Conservation (phyloP, 2,113 vertebrate genomes). For the Gambusia affinis region DNA sequence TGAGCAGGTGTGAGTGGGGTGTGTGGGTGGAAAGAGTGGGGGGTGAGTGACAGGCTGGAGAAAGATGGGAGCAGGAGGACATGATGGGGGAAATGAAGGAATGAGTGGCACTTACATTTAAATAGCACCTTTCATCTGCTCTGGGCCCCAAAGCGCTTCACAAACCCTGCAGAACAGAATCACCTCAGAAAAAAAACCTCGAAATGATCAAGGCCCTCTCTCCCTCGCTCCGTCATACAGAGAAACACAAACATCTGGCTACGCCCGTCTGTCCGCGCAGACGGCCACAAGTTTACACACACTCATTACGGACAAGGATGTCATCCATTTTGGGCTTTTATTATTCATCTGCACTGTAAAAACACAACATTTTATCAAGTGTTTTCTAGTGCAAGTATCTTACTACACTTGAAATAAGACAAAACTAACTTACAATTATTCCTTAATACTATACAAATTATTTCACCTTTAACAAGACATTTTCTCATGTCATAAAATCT, state of each 20-base stretch:
- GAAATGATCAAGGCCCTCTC: constrained; percentile 74
- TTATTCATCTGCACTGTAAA: no score
- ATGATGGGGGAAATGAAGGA: constrained; percentile 83
- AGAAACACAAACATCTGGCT: constrained; percentile 48
- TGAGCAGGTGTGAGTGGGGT: constrained; percentile 50
- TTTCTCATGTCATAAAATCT: no score
- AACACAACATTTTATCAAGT: no score
- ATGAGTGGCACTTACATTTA: constrained; percentile 89
- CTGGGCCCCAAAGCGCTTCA: constrained; percentile 87
- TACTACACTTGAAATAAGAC: no score
- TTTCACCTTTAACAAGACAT: no score
- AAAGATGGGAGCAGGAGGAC: constrained; percentile 73
- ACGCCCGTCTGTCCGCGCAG: background rate
- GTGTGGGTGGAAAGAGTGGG: constrained; percentile 27
- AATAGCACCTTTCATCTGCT: constrained; percentile 89
- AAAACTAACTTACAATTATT: no score
- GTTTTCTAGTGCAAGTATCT: no score
- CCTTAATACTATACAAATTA: no score
- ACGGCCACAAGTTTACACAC: background rate
- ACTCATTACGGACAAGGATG: background rate
- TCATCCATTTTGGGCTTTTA: background rate
- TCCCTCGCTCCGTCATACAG: constrained; percentile 61
- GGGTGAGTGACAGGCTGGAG: constrained; percentile 62
- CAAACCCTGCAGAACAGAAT: constrained; percentile 89
- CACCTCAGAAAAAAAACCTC: constrained; percentile 85